Evolutionary conservation across 2,888 invertebrate genomes (phyloP), one percentile per base, ranked within the genome.

Genomic region (Cacoxenus indagator): DNA sequence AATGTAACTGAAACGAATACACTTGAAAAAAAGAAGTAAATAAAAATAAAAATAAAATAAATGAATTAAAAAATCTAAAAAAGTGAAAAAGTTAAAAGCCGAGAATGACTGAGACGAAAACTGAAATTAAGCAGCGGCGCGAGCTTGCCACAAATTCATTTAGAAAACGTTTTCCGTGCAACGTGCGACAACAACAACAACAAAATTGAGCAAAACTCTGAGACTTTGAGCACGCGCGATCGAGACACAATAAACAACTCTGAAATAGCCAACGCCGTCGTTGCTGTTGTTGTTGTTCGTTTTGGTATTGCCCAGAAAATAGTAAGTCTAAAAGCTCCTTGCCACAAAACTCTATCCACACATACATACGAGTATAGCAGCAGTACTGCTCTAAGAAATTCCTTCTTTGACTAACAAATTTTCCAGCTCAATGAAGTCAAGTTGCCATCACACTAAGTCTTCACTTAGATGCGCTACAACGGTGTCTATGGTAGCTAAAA

Each of bases 141-240:
- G 64, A 55, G 54, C 64, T 67, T 45, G 64, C 54, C 55, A 43
- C 64, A 43, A 67, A 61, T 61, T 43, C 51, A 51, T 43, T 54
- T 51, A 46, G 48, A 31, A 46, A 31, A 46, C 2, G 37, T 37
- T 37, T 37, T n/a, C n/a, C n/a, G n/a, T n/a, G 57, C 29, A 57
- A 57, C 57, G 57, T 29, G 29, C 19, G 29, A 26, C 57, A 29
- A n/a, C 19, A 48, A 48, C n/a, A 48, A 17, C 19, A 48, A 19
- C n/a, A 17, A 48, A 6, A 48, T n/a, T 4, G 14, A 59, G 22
- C 4, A 29, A 61, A 61, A 61, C 17, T 31, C 61, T 24, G 5
- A 55, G 64, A 68, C 57, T 59, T 64, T 45, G 64, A 64, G 68
- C 68, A 70, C 65, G 68, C 70, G 68, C 64, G 57, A 22, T 26